Percentiles rank a stretch among this genome's conserved stretches.
Evolutionary conservation across 2,888 invertebrate species (phyloP).

Genomic region (Tolmerus cingulatus): DNA sequence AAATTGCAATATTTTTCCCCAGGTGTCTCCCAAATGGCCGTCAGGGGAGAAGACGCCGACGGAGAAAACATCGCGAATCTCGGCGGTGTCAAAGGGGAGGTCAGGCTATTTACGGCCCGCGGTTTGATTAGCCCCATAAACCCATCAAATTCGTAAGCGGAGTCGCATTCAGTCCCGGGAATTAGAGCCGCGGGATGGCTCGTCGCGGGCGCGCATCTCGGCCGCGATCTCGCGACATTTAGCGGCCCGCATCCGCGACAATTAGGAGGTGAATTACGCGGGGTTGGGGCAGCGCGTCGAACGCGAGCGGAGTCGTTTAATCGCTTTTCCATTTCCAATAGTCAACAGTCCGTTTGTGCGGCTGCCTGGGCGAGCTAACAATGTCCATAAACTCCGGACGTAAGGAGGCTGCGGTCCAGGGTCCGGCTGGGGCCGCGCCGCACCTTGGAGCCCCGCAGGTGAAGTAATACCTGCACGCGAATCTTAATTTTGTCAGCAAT

Average conservation of each 20-base stretch:
- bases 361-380: background rate
- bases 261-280: conserved; percentile 23
- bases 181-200: background rate
- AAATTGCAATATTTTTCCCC: background rate
- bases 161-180: background rate
- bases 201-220: background rate
- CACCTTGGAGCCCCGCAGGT: conserved; percentile 10
- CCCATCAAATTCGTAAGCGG: conserved; percentile 11
- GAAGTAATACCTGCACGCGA: conserved; percentile 35
- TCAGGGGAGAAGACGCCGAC: background rate
- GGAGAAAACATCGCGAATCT: background rate
- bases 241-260: conserved; percentile 19
- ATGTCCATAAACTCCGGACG: conserved; percentile 9
- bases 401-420: background rate
- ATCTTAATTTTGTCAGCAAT: conserved; percentile 40
- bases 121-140: conserved; percentile 16
- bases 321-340: conserved; percentile 36
- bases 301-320: background rate
- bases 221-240: background rate
- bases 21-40: background rate
- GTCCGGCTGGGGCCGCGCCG: background rate
- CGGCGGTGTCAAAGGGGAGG: background rate
- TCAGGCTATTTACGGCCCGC: background rate
- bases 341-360: background rate
- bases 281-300: background rate